Evolutionary conservation across 2,113 vertebrate species (phyloP).

Genomic region (Spea bombifrons): DNA sequence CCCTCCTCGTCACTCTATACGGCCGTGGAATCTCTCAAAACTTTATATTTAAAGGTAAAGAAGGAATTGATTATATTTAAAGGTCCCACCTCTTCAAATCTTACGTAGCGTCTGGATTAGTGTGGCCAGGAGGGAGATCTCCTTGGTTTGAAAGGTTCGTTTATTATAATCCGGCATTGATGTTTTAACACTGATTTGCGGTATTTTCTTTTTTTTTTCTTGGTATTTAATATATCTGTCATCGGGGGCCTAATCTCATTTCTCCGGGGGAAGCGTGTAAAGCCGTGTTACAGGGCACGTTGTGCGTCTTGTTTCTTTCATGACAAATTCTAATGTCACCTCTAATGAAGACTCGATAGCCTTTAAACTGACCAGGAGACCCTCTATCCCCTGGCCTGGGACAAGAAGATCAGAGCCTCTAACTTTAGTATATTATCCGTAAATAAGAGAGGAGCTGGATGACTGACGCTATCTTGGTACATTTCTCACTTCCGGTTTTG

Average conservation of each 20-base stretch:
- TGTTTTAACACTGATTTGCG: slow-evolving; percentile 3
- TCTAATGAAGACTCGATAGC: neutral
- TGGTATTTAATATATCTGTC: slow-evolving; percentile 35
- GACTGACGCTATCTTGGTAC: no score
- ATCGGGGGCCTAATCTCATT: slow-evolving; percentile 33
- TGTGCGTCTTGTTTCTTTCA: slow-evolving; percentile 10
- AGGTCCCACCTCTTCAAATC: no score
- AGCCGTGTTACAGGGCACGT: neutral
- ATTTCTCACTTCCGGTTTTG: no score
- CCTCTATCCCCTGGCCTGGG: no score
- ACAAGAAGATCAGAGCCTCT: no score
- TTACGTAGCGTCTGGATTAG: no score
- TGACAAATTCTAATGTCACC: slow-evolving; percentile 17
- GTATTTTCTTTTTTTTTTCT: neutral
- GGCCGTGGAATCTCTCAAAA: no score
- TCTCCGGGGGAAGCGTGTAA: slow-evolving; percentile 11
- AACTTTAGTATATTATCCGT: no score
- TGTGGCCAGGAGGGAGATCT: neutral
- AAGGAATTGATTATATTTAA: no score
- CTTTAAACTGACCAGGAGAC: slow-evolving; percentile 23
- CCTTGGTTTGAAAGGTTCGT: slow-evolving; percentile 12
- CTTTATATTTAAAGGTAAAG: no score
- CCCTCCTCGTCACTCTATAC: no score
- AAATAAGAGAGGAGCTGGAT: no score
- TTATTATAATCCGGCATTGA: slow-evolving; percentile 8